Conservation (phyloP, 35 echinoderm and acorn worm genomes). For the Anneissia japonica region DNA sequence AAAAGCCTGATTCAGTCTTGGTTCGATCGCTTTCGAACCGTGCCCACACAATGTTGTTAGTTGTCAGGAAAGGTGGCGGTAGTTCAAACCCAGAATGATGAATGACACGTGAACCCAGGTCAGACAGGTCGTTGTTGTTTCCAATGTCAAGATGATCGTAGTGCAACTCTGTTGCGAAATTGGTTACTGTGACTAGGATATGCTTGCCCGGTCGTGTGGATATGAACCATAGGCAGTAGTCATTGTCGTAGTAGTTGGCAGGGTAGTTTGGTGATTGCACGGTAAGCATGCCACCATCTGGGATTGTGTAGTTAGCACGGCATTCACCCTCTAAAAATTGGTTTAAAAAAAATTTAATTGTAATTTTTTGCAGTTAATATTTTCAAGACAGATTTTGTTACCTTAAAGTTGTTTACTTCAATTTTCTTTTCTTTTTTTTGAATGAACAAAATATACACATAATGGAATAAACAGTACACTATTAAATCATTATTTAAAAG, state of each 20-base stretch:
- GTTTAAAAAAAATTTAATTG: neutral
- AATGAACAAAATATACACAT: too few species aligned
- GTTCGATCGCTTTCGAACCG: slow-evolving; percentile 60
- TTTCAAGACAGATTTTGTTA: too few species aligned
- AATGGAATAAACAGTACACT: too few species aligned
- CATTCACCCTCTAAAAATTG: neutral
- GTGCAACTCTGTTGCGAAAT: slow-evolving; percentile 55
- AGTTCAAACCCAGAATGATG: slow-evolving; percentile 26
- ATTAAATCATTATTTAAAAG: too few species aligned
- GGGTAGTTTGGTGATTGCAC: slow-evolving; percentile 72
- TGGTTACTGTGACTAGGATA: slow-evolving; percentile 55
- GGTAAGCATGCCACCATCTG: slow-evolving; percentile 22
- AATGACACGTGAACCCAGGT: slow-evolving; percentile 50
- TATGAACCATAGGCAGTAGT: slow-evolving; percentile 74
- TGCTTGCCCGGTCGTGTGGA: slow-evolving; percentile 50
- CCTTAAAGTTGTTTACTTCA: too few species aligned
- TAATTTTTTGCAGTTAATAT: too few species aligned
- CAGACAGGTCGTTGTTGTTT: slow-evolving; percentile 50
- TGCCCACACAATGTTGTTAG: slow-evolving; percentile 69
- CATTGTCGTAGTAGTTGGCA: slow-evolving; percentile 84
- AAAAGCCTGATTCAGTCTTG: slow-evolving; percentile 75
- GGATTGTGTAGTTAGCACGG: slow-evolving; percentile 60
- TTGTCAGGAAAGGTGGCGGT: slow-evolving; percentile 68
- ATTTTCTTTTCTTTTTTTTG: too few species aligned
- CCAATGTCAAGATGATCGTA: slow-evolving; percentile 73